Evolutionary conservation across 2,888 invertebrate genomes (phyloP), one percentile per base, ranked within the genome.

Genomic region (Mythimna albipuncta): DNA sequence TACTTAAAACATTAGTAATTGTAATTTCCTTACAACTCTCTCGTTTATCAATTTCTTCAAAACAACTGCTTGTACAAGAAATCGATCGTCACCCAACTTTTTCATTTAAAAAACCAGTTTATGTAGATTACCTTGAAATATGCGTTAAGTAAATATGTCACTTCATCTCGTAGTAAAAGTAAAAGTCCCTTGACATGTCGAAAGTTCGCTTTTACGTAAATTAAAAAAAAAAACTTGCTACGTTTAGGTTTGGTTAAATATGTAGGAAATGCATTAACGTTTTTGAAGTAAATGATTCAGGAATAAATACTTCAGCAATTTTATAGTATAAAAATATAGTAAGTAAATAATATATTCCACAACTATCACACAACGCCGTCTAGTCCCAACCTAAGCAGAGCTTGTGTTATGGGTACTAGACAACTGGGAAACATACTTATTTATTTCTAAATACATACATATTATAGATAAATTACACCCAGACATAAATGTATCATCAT

Each of bases 101-200:
- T 73, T 50, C 54, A 7, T 52, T 59, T 21, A 19, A 57, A 78
- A 66, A 64, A 38, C 55, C 21, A 50, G 44, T 38, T 64, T 70
- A 70, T 76, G 81, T 75, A 81, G 47, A 81, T 79, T 55, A 68
- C 64, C 54, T 79, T 81, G 55, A 64, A 61, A 35, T 35, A 9
- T 50, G 44, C 10, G 13, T 61, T 26, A 72, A 73, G 57, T 63
- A 50, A 84, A 75, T 54, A 64, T 38, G 59, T 35, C 57, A 65
- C 75, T 84, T 72, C 63, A 70, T 82, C 75, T 77, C 70, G 59
- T 73, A 35, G 63, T 16, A 67, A 85, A 84, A 84, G 84, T 84
- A 85, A 84, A 84, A 82, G 84, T 77, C 72, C 72, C 75, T 82
- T 75, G 19, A 47, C 19, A 19, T 47, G 16, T 75, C 61, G 83